phyloP scores from a whole-genome alignment of 2,888 invertebrate genomes.

The Chouioia cunea region DNA sequence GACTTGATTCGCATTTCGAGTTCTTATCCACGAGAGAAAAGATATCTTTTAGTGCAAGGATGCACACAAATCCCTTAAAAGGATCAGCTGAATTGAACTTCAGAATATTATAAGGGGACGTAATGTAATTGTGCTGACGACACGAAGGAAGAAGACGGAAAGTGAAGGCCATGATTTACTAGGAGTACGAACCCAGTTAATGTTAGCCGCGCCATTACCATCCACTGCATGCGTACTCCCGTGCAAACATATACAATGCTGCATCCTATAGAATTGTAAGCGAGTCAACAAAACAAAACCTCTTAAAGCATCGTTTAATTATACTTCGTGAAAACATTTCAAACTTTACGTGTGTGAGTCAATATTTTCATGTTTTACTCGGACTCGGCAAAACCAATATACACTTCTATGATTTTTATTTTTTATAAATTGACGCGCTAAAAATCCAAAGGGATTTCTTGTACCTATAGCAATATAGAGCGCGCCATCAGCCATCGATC shows the following conservation, averaged over 20 bases:
- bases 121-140: no score
- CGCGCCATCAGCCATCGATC: conserved; percentile 30
- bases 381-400: no score
- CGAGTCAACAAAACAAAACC: background rate
- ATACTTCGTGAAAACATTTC: no score
- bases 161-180: conserved; percentile 37
- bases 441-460: background rate
- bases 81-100: conserved; percentile 9
- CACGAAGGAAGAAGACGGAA: conserved; percentile 6
- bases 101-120: conserved; percentile 11
- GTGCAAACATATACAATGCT: conserved; percentile 17
- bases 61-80: background rate
- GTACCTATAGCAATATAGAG: conserved; percentile 10
- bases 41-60: background rate
- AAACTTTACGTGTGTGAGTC: no score
- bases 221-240: background rate
- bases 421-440: conserved; percentile 8
- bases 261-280: background rate
- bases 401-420: background rate
- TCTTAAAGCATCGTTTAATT: background rate
- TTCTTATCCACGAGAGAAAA: no score
- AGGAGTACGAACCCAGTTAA: conserved; percentile 37
- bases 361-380: no score
- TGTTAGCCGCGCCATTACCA: conserved; percentile 45
- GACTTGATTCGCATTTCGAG: no score